A percentile compares a stretch with the other conserved stretches of the same genome.
Conservation (phyloP, 1,140 invertebrate species). For the Melipona quadrifasciata region DNA sequence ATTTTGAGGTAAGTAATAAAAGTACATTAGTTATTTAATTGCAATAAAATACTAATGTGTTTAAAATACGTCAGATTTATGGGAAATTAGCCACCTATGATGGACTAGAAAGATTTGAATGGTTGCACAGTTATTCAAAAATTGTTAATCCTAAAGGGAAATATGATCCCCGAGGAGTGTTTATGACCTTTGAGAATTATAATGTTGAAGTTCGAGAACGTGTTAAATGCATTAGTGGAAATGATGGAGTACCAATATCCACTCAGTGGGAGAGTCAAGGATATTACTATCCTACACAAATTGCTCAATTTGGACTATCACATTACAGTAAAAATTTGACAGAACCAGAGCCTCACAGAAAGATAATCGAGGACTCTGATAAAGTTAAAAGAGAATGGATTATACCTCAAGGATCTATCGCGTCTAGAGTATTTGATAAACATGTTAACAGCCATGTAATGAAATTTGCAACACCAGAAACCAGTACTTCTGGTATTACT, state of each 20-base stretch:
- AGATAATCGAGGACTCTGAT: slow-evolving; percentile 89
- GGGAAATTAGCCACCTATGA: slow-evolving; percentile 88
- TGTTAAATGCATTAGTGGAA: slow-evolving; percentile 97
- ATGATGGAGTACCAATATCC: slow-evolving; percentile 95
- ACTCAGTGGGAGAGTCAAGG: slow-evolving; percentile 97
- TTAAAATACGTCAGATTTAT: slow-evolving; percentile 83
- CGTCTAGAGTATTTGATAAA: slow-evolving; percentile 84
- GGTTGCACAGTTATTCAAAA: slow-evolving; percentile 97
- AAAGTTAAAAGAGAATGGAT: slow-evolving; percentile 85
- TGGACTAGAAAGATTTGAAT: slow-evolving; percentile 91
- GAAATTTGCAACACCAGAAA: slow-evolving; percentile 88
- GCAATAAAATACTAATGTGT: slow-evolving; percentile 12
- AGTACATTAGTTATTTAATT: not conserved
- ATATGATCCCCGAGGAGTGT: slow-evolving; percentile 94
- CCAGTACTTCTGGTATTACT: slow-evolving; percentile 86
- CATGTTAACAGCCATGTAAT: slow-evolving; percentile 84
- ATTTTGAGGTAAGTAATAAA: slow-evolving; percentile 90
- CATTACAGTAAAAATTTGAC: slow-evolving; percentile 98
- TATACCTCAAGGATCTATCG: slow-evolving; percentile 85
- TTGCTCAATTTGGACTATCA: slow-evolving; percentile 97
- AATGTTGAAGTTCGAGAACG: slow-evolving; percentile 97
- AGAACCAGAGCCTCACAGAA: slow-evolving; percentile 88
- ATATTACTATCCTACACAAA: slow-evolving; percentile 99
- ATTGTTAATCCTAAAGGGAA: slow-evolving; percentile 93
- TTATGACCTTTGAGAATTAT: slow-evolving; percentile 98